Base-by-base conservation (phyloP, 1,140 invertebrate genomes). In the Lordiphosa collinella region DNA sequence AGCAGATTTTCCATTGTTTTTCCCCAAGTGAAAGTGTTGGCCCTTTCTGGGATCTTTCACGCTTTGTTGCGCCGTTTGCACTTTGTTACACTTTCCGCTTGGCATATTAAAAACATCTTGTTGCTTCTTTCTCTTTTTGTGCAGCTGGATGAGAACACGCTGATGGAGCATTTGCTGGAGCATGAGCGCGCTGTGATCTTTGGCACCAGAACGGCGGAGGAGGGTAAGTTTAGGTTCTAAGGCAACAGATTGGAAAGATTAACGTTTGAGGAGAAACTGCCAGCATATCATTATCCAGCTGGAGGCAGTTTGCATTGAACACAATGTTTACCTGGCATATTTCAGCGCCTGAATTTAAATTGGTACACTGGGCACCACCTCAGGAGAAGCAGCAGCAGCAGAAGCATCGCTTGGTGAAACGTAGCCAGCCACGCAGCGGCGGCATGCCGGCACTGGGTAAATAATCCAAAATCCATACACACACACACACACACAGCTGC, bases 121-220 rank as follows among this genome's bases (percentile, higher is more conserved):
- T 54, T 53, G 43, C 78, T 73, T 73, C 57, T 36, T 38, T 62
- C 43, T 55, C 29, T 60, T 7, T 48, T 13, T 38, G 3, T 78
- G 49, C 73, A 88, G 87, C 79, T 88, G 69, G 73, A 88, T 50
- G 86, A 87, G 80, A 75, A 75, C 49, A 61, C 68, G 9, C 51
- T 88, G 16, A 50, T 84, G 46, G 48, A 69, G 38, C 73, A 88
- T 53, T 72, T 88, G 71, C 60, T 62, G 53, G 76, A 70, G 5
- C 87, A 88, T 38, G 87, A 88, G 64, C 60, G 68, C n/a, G 64
- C 79, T 12, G 51, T 88, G 61, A 74, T 88, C 64, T 88, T 88
- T 66, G 87, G 87, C 61, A 67, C 79, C 22, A 41, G 46, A 66
- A 50, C 44, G 12, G 38, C 38, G 18, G 50, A 56, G 41, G 57